phyloP scores from a whole-genome alignment of 2,113 vertebrate species.

The Ammospiza caudacuta region DNA sequence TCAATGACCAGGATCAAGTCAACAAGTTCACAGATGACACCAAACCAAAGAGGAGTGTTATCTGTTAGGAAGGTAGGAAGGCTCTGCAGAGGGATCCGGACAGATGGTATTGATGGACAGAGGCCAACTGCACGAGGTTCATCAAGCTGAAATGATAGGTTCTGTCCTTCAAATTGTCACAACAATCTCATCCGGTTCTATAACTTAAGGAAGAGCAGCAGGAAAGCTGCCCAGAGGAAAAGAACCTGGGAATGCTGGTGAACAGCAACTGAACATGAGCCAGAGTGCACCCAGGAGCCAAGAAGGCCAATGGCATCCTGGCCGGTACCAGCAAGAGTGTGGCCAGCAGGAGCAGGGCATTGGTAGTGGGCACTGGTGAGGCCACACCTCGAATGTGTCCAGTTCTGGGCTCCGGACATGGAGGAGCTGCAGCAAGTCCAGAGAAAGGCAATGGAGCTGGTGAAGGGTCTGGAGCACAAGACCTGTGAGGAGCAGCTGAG shows the following conservation, averaged over 20 bases:
- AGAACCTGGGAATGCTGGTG: neutral
- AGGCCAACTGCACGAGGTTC: neutral
- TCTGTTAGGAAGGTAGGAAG: neutral
- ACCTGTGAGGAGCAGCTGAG: neutral
- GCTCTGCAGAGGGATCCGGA: neutral
- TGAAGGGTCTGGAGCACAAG: neutral
- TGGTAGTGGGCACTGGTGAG: accelerated
- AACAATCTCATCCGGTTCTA: neutral
- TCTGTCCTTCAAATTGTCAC: neutral
- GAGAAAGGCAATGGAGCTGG: neutral
- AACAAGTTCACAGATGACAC: neutral
- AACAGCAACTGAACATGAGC: neutral
- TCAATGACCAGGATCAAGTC: neutral
- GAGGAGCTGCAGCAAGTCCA: accelerated
- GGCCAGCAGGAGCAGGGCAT: neutral
- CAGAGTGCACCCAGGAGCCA: neutral
- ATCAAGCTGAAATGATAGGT: neutral
- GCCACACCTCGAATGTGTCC: accelerated
- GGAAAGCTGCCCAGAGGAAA: neutral
- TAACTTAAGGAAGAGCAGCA: neutral
- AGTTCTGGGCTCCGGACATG: accelerated
- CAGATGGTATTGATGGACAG: neutral
- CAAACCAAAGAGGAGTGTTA: accelerated
- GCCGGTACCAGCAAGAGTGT: neutral
- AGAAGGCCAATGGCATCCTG: neutral